phyloP scores from a whole-genome alignment of 2,888 invertebrate species.

The Drosophila longiperda region DNA sequence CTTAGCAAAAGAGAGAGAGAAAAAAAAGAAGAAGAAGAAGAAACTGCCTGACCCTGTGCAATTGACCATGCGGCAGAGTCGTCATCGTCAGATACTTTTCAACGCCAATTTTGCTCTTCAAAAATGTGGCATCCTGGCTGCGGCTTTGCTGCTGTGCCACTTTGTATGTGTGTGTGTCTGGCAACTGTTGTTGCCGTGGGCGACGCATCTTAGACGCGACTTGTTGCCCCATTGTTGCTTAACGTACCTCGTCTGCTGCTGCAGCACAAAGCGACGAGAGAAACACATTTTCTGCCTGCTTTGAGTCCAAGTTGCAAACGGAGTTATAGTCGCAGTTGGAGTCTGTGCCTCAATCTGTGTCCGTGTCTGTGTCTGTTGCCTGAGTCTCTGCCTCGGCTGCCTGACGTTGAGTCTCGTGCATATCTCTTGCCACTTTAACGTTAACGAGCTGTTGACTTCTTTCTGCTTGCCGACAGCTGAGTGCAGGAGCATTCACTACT shows the following conservation, averaged over 20 bases:
- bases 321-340: slow-evolving; percentile 4
- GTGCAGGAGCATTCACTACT: slow-evolving; percentile 49
- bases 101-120: slow-evolving; percentile 79
- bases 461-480: slow-evolving; percentile 73
- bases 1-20: slow-evolving; percentile 41
- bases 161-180: not conserved
- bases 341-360: slow-evolving; percentile 3
- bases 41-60: slow-evolving; percentile 65
- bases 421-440: slow-evolving; percentile 81
- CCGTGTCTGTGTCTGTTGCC: not conserved
- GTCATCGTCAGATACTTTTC: slow-evolving; percentile 71
- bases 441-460: slow-evolving; percentile 82
- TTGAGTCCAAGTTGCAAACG: slow-evolving; percentile 1
- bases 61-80: slow-evolving; percentile 67
- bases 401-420: slow-evolving; percentile 57
- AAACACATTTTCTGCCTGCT: slow-evolving; percentile 35
- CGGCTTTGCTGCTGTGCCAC: slow-evolving; percentile 14
- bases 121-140: slow-evolving; percentile 55
- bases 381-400: slow-evolving; percentile 17
- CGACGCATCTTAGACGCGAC: slow-evolving; percentile 75
- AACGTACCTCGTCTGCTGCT: slow-evolving; percentile 32
- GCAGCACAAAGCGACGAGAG: slow-evolving; percentile 33
- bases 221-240: slow-evolving; percentile 81
- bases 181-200: slow-evolving; percentile 60
- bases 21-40: slow-evolving; percentile 24